Evolutionary conservation across 2,797 vertebrate genomes (phyloP).

Genomic region (Dallia pectoralis): DNA sequence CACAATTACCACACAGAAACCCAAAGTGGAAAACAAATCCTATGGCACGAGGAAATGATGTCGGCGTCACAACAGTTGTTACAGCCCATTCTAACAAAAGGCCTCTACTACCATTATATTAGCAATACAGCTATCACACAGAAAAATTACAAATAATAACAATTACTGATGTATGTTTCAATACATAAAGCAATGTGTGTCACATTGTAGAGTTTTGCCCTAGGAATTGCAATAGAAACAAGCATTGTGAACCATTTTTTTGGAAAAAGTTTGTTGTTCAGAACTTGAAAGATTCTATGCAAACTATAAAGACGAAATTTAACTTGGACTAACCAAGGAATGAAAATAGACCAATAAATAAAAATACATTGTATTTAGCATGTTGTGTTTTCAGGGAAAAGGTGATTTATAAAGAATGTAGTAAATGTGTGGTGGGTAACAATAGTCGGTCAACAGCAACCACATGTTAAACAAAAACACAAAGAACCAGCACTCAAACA

Average conservation of each 20-base stretch:
- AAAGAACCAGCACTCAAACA: neutral
- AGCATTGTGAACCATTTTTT: neutral
- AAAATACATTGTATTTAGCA: neutral
- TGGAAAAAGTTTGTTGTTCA: neutral
- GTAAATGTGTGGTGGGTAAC: no score
- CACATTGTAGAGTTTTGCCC: neutral
- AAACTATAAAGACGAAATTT: neutral
- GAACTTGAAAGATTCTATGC: neutral
- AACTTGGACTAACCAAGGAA: neutral
- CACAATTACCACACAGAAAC: neutral
- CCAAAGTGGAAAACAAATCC: neutral
- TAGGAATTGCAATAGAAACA: neutral
- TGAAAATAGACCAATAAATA: neutral
- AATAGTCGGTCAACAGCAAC: neutral
- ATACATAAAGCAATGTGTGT: conserved; percentile 7
- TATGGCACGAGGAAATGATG: neutral
- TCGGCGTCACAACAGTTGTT: neutral
- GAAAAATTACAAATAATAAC: neutral
- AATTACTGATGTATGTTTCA: conserved; percentile 18
- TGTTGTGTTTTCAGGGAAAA: neutral
- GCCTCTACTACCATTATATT: neutral
- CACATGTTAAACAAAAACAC: neutral
- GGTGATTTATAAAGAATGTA: no score
- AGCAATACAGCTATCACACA: conserved; percentile 12
- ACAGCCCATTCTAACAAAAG: neutral